A percentile compares a stretch with the other conserved stretches of the same genome.
Conservation (phyloP, 2,113 vertebrate species). For the Casuarius casuarius region DNA sequence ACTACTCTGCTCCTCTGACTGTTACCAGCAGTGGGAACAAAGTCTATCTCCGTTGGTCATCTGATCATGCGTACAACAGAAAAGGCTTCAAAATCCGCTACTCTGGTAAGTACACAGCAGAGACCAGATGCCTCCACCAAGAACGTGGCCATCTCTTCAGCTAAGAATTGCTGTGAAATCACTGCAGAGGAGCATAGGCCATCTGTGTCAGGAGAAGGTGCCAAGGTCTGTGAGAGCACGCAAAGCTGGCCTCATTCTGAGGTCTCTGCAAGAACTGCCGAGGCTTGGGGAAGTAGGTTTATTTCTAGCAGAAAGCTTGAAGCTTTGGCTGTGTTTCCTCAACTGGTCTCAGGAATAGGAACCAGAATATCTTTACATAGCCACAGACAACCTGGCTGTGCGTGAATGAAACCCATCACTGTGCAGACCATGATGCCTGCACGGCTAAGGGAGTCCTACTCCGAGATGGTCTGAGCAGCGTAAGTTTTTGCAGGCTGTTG, state of each 20-base stretch:
- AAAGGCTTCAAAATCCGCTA: constrained; percentile 98
- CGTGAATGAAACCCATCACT: not conserved
- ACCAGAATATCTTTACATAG: not conserved
- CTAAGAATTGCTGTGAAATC: accelerated
- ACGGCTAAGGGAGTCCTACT: not conserved
- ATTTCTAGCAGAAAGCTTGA: not conserved
- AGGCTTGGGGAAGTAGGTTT: not conserved
- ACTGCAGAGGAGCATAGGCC: not conserved
- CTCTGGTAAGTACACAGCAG: constrained; percentile 80
- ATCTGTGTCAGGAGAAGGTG: not conserved
- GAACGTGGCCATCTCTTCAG: not conserved
- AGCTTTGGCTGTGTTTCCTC: not conserved
- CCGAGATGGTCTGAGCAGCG: not conserved
- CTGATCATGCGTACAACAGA: constrained; percentile 93
- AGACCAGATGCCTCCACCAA: accelerated
- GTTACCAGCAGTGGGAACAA: constrained; percentile 91
- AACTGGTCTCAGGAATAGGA: not conserved
- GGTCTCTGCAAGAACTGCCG: not conserved
- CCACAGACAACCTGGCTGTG: accelerated
- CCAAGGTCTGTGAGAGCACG: accelerated
- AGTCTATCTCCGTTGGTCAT: constrained; percentile 96
- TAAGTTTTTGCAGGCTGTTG: not conserved
- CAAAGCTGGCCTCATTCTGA: accelerated
- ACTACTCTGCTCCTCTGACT: constrained; percentile 91
- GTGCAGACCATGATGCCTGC: not conserved